Base-by-base conservation (phyloP, 2,113 vertebrate genomes). In the Hippocampus barbouri region DNA sequence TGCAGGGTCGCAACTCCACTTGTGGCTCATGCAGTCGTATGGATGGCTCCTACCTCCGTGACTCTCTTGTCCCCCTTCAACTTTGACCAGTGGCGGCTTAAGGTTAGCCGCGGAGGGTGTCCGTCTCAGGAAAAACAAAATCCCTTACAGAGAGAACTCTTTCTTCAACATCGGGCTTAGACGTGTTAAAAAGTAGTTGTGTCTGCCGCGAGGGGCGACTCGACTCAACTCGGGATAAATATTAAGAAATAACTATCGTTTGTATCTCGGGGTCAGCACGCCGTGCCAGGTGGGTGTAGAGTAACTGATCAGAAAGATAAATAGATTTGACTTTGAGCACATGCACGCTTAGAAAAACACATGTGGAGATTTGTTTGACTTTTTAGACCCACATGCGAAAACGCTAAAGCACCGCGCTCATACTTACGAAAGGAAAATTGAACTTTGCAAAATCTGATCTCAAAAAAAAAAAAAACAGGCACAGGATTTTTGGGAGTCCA, bases 101-200 rank as follows among this genome's bases (percentile, higher is more conserved):
- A 40, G 68, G 43, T 38, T 1, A 74, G 57, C 76, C 77, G 76
- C 81, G 34, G 69, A 77, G 77, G 74, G 69, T 65, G 69, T 65
- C 47, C 12, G 4, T 72, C 49, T 14, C 21, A 65, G 25, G 45
- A 23, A 43, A 73, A 74, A 77, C 73, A 77, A 68, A 34, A 11
- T 43, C 53, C 40, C 70, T 71, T 70, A 76, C 70, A 81, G 59
- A 79, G 75, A 74, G 72, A 79, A 72, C 72, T 25, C 61, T 80
- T 65, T 76, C 63, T 59, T 84, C 74, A 68, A 63, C 69, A 20
- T 54, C 61, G 77, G 76, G 60, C 40, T 59, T 25, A 1, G 77
- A 79, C 51, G 74, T 80, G 74, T 79, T 67, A 74, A 70, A 61
- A 57, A 65, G 76, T 75, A 80, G 83, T 72, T 81, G 66, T 34